A percentile compares a stretch with the other conserved stretches of the same genome.
Conservation (phyloP, 2,797 vertebrate species). For the Characodon lateralis region DNA sequence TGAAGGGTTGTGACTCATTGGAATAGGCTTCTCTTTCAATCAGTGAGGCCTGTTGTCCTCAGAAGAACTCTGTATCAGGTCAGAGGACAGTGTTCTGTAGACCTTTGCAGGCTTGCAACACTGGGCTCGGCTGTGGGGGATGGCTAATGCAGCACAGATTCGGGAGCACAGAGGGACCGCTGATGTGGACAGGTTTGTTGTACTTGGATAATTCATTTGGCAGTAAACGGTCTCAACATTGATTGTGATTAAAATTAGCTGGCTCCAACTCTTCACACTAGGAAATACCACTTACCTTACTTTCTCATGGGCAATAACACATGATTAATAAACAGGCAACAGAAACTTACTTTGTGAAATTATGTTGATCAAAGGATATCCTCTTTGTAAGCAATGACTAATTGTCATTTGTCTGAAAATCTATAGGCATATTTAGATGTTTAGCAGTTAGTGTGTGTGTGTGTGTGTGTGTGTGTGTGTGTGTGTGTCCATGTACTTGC, state of each 20-base stretch:
- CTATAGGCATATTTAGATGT: conserved; percentile 66
- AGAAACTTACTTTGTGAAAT: conserved; percentile 6
- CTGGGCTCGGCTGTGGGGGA: conserved; percentile 39
- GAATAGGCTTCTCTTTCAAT: conserved; percentile 47
- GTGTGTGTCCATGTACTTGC: too few relatives aligned
- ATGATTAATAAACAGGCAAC: conserved; percentile 15
- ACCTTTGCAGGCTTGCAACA: conserved; percentile 33
- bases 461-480: not conserved
- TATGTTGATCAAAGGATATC: conserved; percentile 6
- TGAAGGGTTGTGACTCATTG: conserved; percentile 38
- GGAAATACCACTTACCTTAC: conserved; percentile 44
- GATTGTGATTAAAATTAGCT: conserved; percentile 43
- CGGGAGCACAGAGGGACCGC: conserved; percentile 37
- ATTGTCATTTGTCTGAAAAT: conserved; percentile 59
- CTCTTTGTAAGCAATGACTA: conserved; percentile 50
- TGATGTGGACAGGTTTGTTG: conserved; percentile 64
- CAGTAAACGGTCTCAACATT: conserved; percentile 39
- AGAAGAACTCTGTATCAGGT: conserved; percentile 44
- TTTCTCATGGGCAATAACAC: conserved; percentile 13
- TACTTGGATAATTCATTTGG: conserved; percentile 65
- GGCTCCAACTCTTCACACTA: conserved; percentile 35
- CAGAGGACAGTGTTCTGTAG: conserved; percentile 40
- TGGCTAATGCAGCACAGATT: conserved; percentile 64
- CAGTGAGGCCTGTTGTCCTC: conserved; percentile 51
- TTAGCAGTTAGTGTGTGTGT: conserved; percentile 59